Base-by-base conservation (phyloP, 2,797 vertebrate genomes). In the Pantherophis vulpinus region DNA sequence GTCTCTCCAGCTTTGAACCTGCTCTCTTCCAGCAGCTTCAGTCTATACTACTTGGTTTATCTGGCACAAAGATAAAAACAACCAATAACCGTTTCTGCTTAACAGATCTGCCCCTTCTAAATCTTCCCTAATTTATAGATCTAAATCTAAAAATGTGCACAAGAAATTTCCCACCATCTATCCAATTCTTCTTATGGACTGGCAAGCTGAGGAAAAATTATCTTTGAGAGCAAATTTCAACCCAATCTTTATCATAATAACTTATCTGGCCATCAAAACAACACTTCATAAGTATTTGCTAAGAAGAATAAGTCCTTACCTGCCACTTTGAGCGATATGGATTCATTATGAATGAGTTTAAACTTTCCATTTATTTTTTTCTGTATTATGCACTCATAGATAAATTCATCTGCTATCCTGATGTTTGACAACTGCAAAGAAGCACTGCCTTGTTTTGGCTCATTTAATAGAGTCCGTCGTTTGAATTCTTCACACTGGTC, bases 251-350 rank as follows among this genome's bases (percentile, higher is more conserved):
- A 42, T 4, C 16, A 23, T 20, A 37, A 79, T 10, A 23, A 42
- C 20, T 11, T 42, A 47, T 23, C 20, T 83, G 37, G 74, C 37
- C 37, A 83, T 18, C 37, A 83, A 63, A 83, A 47, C 20, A 42
- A 42, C 3, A 10, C 42, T 79, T 42, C 3, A 27, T 14, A 87
- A 91, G 60, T 0, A 27, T 37, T 79, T 88, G 42, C 25, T 88
- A 16, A 87, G 74, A 90, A 60, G 56, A 59, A 54, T 0, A 18
- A 3, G 0, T 51, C 60, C 97, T 97, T 94, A 98, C 98, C 98
- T 95, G 97, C 97, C 94, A 98, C 96, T 0, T 88, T 95, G 91
- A 98, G 95, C 0, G 6, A 92, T 61, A 97, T 95, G 47, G 12
- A 1, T 5, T 79, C 47, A 6, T 87, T 51, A n/a, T 95, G 2